These are phyloP conservation scores for Synanthedon myopaeformis DNA, from an alignment of 2,888 invertebrate species.

Conservation along the genomic window DNA sequence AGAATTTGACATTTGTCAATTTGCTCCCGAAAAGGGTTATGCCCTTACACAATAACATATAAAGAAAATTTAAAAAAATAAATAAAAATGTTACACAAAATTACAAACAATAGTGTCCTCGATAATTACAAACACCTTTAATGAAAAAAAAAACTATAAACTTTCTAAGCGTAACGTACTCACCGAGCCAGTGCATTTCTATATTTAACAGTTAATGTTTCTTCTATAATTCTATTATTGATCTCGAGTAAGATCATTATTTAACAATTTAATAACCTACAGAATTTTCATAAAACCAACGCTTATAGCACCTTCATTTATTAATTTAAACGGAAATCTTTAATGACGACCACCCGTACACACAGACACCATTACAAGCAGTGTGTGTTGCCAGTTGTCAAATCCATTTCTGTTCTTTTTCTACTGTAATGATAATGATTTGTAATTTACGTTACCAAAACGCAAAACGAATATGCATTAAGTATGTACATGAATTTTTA, in stretches of 20 bases:
- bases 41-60: conserved; percentile 27
- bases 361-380: conserved; percentile 15
- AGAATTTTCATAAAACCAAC: conserved; percentile 67
- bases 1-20: conserved; percentile 63
- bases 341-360: conserved; percentile 59
- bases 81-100: no score
- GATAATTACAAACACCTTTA: conserved; percentile 23
- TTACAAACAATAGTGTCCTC: background rate
- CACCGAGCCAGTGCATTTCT: conserved; percentile 96
- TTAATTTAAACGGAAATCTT: conserved; percentile 59
- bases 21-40: conserved; percentile 51
- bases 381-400: no score
- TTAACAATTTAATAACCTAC: conserved; percentile 68
- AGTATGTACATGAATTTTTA: no score
- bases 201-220: conserved; percentile 95
- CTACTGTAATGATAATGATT: no score
- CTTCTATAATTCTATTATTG: conserved; percentile 99
- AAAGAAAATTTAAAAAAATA: conserved; percentile 14
- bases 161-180: conserved; percentile 74
- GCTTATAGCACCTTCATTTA: conserved; percentile 70
- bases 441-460: no score
- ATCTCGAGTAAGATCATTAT: conserved; percentile 97
- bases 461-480: no score
- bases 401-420: conserved; percentile 24
- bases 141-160: conserved; percentile 50